Evolutionary conservation across 2,888 invertebrate species (phyloP), one percentile per base, ranked within the genome.

Genomic region (Ferdinandea cuprea): DNA sequence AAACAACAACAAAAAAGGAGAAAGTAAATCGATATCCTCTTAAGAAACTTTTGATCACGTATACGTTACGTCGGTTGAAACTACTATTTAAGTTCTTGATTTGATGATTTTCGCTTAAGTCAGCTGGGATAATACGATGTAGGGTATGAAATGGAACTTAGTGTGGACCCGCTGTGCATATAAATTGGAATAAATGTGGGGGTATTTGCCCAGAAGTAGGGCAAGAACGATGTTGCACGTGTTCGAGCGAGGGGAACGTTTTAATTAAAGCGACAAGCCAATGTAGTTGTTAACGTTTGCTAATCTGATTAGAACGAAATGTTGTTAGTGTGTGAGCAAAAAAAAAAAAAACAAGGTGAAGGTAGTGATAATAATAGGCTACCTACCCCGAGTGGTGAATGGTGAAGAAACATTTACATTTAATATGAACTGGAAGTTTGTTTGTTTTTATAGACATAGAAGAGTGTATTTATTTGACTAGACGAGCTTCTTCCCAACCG

Each of bases 261-360:
- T 72, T 79, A 72, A 72, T 79, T 72, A 72, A 79, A 72, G 48
- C 37, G 28, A 15, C 35, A 50, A 71, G 44, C 19, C 13, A 52
- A 65, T 61, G 46, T 42, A 13, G 54, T 44, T 30, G 63, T 65
- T 40, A 78, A 65, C 59, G 40, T 59, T n/a, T 54, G 40, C 58
- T 79, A 72, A 79, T 79, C 66, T 54, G 59, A 79, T 79, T 78
- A 78, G 59, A 50, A 48, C 21, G 17, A 15, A 63, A 48, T 48
- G 63, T 21, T n/a, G n/a, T n/a, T n/a, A n/a, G n/a, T n/a, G n/a
- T 40, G 37, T 37, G 8, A 28, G 35, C 11, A 2, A 0, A 15
- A 9, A n/a, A 6, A 32, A 40, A 54, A 21, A 56, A 30, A 15
- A 8, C 3, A 15, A 15, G 6, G 1, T 4, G 13, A 17, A 17